Evolutionary conservation across 2,797 vertebrate species (phyloP).

Genomic region (Neosilurus hyrtlii): DNA sequence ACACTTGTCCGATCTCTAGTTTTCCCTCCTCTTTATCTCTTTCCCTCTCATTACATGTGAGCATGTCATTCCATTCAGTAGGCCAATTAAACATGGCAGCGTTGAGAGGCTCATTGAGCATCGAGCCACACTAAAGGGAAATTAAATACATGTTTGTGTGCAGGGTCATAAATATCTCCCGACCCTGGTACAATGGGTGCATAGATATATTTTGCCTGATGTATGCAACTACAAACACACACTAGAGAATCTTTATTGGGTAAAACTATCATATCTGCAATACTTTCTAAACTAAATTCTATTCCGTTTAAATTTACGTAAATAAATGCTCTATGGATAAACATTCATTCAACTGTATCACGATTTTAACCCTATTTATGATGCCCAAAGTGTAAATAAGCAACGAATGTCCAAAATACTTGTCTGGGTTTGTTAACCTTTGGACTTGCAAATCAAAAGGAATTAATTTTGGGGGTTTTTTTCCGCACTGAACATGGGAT

Average conservation of each 20-base stretch:
- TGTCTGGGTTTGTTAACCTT: too few relatives aligned
- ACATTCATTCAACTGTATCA: neutral
- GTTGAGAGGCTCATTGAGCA: constrained; percentile 43
- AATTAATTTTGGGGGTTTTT: too few relatives aligned
- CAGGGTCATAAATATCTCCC: constrained; percentile 21
- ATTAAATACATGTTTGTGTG: constrained; percentile 42
- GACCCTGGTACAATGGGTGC: neutral
- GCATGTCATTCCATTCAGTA: constrained; percentile 49
- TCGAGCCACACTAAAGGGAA: constrained; percentile 31
- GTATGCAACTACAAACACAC: neutral
- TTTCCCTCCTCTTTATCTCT: constrained; percentile 5
- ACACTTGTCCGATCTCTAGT: constrained; percentile 1
- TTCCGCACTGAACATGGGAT: too few relatives aligned
- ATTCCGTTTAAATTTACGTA: neutral
- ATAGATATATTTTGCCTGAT: constrained; percentile 16
- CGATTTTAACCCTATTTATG: neutral
- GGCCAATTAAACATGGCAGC: constrained; percentile 41
- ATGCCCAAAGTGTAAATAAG: too few relatives aligned
- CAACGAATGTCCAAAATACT: too few relatives aligned
- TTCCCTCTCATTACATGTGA: constrained; percentile 30
- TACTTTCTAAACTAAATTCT: too few relatives aligned
- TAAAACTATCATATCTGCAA: neutral
- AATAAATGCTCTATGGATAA: neutral
- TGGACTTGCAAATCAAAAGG: too few relatives aligned
- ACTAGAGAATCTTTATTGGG: neutral